Evolutionary conservation across 2,888 invertebrate genomes (phyloP).

Genomic region (Nebria brevicollis): DNA sequence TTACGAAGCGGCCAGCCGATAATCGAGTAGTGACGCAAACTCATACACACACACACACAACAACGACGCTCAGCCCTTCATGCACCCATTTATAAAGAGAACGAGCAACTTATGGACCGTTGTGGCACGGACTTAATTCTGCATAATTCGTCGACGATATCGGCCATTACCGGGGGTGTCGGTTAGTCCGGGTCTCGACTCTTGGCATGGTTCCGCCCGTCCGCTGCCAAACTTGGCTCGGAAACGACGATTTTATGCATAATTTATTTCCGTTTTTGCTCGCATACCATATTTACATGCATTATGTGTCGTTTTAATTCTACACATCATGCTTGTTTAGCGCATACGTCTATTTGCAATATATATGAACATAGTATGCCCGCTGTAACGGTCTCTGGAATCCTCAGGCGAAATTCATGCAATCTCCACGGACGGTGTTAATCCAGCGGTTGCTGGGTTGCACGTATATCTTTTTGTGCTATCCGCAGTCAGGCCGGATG

Average conservation of each 20-base stretch:
- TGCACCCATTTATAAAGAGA: constrained; percentile 3
- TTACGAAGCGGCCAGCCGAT: constrained; percentile 15
- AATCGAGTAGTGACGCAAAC: constrained; percentile 38
- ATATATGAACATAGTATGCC: too few species aligned
- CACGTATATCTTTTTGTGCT: background rate
- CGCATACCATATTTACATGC: constrained; percentile 42
- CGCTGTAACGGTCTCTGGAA: background rate
- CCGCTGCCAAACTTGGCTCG: constrained; percentile 47
- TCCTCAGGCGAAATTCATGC: background rate
- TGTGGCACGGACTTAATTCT: constrained; percentile 42
- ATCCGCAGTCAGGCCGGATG: background rate
- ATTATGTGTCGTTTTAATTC: constrained; percentile 46
- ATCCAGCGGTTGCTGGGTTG: background rate
- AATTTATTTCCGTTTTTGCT: constrained; percentile 48
- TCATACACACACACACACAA: constrained; percentile 2
- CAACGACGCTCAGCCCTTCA: background rate
- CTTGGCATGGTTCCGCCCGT: constrained; percentile 46
- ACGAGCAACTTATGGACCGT: constrained; percentile 36
- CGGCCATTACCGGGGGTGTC: constrained; percentile 39
- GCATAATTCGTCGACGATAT: constrained; percentile 45
- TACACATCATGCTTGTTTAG: constrained; percentile 17
- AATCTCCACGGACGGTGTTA: constrained; percentile 5
- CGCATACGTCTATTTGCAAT: background rate
- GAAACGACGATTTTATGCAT: constrained; percentile 48
- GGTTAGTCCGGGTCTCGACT: constrained; percentile 32